Conservation (phyloP, 1,140 invertebrate genomes). For the Mizuhopecten yessoensis region DNA sequence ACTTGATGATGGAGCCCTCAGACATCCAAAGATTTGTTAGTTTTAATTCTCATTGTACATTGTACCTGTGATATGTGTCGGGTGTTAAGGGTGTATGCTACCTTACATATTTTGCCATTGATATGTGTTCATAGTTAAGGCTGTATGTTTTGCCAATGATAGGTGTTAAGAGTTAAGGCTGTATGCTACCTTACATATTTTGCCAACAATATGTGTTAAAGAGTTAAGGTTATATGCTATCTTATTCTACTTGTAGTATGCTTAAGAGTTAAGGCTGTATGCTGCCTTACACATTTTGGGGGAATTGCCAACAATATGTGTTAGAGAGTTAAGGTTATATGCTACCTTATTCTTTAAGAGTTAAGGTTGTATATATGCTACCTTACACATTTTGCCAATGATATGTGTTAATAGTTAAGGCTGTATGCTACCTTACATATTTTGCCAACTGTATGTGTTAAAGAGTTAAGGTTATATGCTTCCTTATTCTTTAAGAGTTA, state of each 20-base stretch:
- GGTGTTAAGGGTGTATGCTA: background rate
- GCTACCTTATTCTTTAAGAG: background rate
- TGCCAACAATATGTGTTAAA: too few relatives aligned
- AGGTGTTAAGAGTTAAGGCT: background rate
- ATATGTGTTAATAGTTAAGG: background rate
- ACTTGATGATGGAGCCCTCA: background rate
- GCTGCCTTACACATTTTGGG: background rate
- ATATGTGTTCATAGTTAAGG: background rate
- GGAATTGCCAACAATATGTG: background rate
- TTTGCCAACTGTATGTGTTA: background rate
- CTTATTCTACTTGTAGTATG: background rate
- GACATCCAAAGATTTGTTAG: background rate
- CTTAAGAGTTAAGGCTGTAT: background rate
- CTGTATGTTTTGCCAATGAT: background rate
- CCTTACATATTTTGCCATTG: background rate
- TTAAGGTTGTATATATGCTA: background rate
- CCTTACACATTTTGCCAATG: background rate
- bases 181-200: background rate
- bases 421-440: background rate
- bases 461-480: background rate
- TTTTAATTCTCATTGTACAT: background rate
- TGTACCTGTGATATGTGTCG: background rate
- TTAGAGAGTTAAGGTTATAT: conserved; percentile 7
- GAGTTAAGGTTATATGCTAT: too few relatives aligned
- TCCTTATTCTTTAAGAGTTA: background rate